Evolutionary conservation across 1,140 invertebrate species (phyloP), one percentile per base, ranked within the genome.

Genomic region (Tetragonula clypearis): DNA sequence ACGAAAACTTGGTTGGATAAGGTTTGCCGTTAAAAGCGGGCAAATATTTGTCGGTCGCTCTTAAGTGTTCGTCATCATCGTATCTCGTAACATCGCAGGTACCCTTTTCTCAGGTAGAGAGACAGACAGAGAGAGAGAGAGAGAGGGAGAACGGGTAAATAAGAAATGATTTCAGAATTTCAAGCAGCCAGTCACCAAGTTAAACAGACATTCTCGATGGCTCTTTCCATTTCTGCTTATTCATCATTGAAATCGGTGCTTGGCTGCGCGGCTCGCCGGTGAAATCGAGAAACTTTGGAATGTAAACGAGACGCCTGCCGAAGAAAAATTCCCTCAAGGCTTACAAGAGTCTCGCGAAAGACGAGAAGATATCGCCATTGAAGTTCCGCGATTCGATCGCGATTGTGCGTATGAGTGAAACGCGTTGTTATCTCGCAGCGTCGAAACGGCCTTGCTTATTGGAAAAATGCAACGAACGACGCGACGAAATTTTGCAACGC

Each of bases 11-110:
- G 56, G 56, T n/a, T 60, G 71, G 69, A 76, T 81, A 81, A 81
- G 84, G 79, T 65, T 60, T 62, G 86, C 79, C 88, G 81, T 82
- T 87, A 86, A 79, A 66, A 84, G 69, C 69, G 74, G 15, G 79
- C 79, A 87, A 90, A 90, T 90, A 69, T 90, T 90, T 87, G 86
- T 79, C 84, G 69, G 85, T n/a, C 75, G 68, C 78, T 86, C 85
- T 79, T 85, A 87, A 87, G 83, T 69, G 79, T 86, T 66, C 80
- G 71, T 89, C 82, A 53, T 88, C 69, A 35, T 85, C 71, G 78
- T 85, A 68, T 81, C 79, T 75, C 58, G 69, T 74, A 81, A 73
- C 84, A 41, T 81, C 26, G 26, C 49, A 26, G 41, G 41, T 49
- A 23, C 69, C 53, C 69, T 56, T 26, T 49, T 60, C 79, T 30